These are phyloP conservation scores for Cydia splendana DNA, from an alignment of 1,140 invertebrate species.

Conservation along the genomic window DNA sequence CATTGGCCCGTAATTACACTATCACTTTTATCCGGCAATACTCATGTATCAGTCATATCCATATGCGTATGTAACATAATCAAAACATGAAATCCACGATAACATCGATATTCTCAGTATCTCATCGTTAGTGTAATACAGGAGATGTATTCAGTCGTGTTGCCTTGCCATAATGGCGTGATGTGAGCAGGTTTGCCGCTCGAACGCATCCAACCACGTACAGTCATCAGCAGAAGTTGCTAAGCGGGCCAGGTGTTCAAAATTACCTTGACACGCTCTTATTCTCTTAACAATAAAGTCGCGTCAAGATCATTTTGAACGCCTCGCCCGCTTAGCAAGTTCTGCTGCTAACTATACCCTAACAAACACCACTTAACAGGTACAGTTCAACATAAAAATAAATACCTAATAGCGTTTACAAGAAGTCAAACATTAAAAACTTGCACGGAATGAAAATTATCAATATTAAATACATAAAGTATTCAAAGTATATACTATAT, in stretches of 20 bases:
- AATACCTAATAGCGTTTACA: conserved; percentile 25
- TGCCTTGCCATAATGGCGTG: neutral
- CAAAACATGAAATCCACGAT: neutral
- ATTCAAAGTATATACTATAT: conserved; percentile 66
- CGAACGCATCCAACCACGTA: conserved; percentile 47
- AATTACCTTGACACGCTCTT: too few relatives aligned
- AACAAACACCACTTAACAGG: conserved; percentile 52
- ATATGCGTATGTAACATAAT: too few relatives aligned
- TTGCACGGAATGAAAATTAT: conserved; percentile 76
- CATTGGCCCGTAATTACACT: neutral
- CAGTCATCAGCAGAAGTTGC: too few relatives aligned
- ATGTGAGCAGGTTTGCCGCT: neutral
- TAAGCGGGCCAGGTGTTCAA: too few relatives aligned
- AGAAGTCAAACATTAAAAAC: conserved; percentile 64
- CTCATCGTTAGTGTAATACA: neutral
- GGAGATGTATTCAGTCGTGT: neutral
- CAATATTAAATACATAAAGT: conserved; percentile 75
- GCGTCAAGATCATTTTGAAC: too few relatives aligned
- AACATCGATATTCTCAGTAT: neutral
- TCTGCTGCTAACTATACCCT: too few relatives aligned
- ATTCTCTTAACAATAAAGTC: too few relatives aligned
- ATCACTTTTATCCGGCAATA: neutral
- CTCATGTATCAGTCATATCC: too few relatives aligned
- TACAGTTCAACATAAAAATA: conserved; percentile 62
- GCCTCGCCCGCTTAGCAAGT: too few relatives aligned